Evolutionary conservation across 2,888 invertebrate genomes (phyloP).

Genomic region (Megaustenia siamemsis): DNA sequence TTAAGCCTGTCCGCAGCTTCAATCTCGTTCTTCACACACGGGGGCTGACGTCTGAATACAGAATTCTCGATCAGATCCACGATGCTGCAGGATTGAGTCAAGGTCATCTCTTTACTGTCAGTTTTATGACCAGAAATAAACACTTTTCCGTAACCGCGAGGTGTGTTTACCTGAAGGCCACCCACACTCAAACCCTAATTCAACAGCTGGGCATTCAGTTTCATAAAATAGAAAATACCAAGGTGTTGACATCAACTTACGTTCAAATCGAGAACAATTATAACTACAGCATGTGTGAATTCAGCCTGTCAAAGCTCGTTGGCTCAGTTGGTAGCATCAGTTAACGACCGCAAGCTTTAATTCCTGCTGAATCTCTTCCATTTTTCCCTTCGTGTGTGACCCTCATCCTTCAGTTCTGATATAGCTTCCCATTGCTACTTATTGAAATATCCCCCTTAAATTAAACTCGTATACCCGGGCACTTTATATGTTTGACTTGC

Average conservation of each 20-base stretch:
- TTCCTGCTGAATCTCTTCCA: no score
- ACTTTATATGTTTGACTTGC: no score
- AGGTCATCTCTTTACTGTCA: neutral
- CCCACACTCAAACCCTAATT: neutral
- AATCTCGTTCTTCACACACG: neutral
- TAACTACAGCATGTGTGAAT: neutral
- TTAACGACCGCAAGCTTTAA: no score
- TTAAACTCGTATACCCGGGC: no score
- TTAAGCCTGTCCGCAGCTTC: neutral
- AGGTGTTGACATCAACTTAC: neutral
- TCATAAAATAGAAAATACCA: neutral
- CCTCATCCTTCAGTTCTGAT: no score
- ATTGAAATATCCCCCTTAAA: no score
- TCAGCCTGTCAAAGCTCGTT: neutral
- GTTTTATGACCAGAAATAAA: constrained; percentile 3
- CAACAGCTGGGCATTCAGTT: neutral
- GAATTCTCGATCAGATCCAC: neutral
- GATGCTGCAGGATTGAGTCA: neutral
- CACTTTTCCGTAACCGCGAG: neutral
- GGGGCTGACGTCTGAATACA: constrained; percentile 6
- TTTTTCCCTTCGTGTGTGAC: no score
- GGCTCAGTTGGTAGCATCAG: no score
- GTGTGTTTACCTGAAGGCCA: neutral
- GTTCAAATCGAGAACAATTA: neutral
- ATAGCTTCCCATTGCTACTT: no score